Percentiles rank a stretch among this genome's conserved stretches.
Conservation (phyloP, 1,140 invertebrate genomes). For the Bombus huntii region DNA sequence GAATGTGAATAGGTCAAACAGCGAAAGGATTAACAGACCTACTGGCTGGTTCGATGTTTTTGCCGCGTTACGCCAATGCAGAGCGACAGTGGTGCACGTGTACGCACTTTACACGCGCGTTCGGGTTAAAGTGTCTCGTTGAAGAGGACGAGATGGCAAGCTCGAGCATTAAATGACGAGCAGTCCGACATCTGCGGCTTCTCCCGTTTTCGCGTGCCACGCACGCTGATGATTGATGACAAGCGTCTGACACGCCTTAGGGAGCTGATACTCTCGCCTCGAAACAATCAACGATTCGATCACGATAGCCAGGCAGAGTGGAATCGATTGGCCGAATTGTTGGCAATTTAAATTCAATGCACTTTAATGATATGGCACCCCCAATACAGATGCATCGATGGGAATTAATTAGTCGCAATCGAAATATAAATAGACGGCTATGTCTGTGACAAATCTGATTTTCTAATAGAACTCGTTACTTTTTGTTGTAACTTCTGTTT, state of each 20-base stretch:
- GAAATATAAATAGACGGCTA: not conserved
- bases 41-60: not conserved
- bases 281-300: constrained; percentile 34
- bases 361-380: not conserved
- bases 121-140: constrained; percentile 27
- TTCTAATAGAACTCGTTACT: not conserved
- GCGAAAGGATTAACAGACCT: not conserved
- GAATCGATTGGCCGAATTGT: constrained; percentile 4
- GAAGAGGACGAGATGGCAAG: constrained; percentile 14
- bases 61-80: not conserved
- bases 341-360: not conserved
- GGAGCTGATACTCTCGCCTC: constrained; percentile 37
- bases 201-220: constrained; percentile 59
- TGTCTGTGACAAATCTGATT: not conserved
- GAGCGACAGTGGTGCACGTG: constrained; percentile 20
- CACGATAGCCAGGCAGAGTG: not conserved
- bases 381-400: not conserved
- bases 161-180: constrained; percentile 47
- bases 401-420: not conserved
- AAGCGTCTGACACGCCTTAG: constrained; percentile 22
- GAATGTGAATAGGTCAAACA: not conserved
- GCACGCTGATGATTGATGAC: constrained; percentile 60
- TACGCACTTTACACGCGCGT: constrained; percentile 32
- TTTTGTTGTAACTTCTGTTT: not conserved
- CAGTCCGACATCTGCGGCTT: constrained; percentile 43